phyloP scores from a whole-genome alignment of 2,888 invertebrate genomes.

The Ectemnius cavifrons region DNA sequence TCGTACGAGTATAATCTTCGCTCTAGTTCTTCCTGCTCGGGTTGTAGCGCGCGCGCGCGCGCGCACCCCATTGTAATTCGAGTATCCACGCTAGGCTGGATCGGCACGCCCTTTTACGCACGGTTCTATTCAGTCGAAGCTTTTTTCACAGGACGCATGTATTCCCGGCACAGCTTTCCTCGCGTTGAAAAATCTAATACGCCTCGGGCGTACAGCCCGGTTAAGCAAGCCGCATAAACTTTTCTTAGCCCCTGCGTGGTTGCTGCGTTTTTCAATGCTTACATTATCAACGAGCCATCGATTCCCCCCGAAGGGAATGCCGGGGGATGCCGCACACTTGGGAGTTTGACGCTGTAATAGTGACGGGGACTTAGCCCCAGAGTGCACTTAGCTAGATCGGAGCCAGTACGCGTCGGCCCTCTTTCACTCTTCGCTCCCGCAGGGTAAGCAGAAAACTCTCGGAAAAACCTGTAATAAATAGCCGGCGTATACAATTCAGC shows the following conservation, averaged over 20 bases:
- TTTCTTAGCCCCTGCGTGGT: not conserved
- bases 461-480: too few species aligned
- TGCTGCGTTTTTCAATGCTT: not conserved
- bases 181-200: not conserved
- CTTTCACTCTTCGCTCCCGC: too few species aligned
- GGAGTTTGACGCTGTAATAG: not conserved
- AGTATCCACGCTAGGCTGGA: slow-evolving; percentile 3
- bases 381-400: too few species aligned
- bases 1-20: slow-evolving; percentile 58
- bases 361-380: not conserved
- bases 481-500: too few species aligned
- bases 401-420: too few species aligned
- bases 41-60: not conserved
- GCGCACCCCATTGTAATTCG: slow-evolving; percentile 37
- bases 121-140: slow-evolving; percentile 21
- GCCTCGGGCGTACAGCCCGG: too few species aligned
- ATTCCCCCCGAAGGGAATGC: not conserved
- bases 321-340: not conserved
- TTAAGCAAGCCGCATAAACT: not conserved
- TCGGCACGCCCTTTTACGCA: slow-evolving; percentile 27
- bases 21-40: slow-evolving; percentile 20
- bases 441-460: too few species aligned
- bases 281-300: not conserved
- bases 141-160: not conserved
- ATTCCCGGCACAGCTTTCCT: slow-evolving; percentile 3